A percentile compares a stretch with the other conserved stretches of the same genome.
Evolutionary conservation across 2,888 invertebrate species (phyloP).

Genomic region (Cylloceria caligata): DNA sequence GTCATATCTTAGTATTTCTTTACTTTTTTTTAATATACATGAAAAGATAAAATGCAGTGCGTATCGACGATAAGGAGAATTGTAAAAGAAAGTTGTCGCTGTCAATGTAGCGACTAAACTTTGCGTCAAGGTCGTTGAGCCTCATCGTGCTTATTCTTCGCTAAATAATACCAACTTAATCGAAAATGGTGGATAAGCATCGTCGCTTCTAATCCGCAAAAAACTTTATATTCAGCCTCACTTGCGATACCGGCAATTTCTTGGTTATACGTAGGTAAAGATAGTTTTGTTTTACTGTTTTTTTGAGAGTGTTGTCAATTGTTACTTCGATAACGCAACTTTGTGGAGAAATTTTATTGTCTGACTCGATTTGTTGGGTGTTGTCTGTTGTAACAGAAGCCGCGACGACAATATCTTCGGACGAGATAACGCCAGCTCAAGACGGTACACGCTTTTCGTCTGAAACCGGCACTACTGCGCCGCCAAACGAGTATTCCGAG

Average conservation of each 20-base stretch:
- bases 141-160: not conserved
- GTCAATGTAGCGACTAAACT: constrained; percentile 1
- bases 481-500: constrained; percentile 69
- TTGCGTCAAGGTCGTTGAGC: constrained; percentile 5
- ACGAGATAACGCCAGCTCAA: constrained; percentile 66
- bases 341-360: not conserved
- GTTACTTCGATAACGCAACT: not conserved
- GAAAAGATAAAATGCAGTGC: not conserved
- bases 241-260: constrained; percentile 2
- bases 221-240: not conserved
- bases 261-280: not conserved
- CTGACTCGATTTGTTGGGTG: not conserved
- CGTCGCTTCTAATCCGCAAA: constrained; percentile 15
- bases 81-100: not conserved
- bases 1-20: not conserved
- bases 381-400: constrained; percentile 69
- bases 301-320: not conserved
- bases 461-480: constrained; percentile 70
- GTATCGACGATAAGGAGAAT: not conserved
- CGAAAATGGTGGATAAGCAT: constrained; percentile 47
- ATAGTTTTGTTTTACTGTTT: not conserved
- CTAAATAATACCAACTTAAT: not conserved
- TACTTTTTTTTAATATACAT: not conserved
- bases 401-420: constrained; percentile 69
- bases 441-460: constrained; percentile 75